A percentile compares a stretch with the other conserved stretches of the same genome.
Evolutionary conservation across 2,113 vertebrate species (phyloP).

Genomic region (Sterna hirundo): DNA sequence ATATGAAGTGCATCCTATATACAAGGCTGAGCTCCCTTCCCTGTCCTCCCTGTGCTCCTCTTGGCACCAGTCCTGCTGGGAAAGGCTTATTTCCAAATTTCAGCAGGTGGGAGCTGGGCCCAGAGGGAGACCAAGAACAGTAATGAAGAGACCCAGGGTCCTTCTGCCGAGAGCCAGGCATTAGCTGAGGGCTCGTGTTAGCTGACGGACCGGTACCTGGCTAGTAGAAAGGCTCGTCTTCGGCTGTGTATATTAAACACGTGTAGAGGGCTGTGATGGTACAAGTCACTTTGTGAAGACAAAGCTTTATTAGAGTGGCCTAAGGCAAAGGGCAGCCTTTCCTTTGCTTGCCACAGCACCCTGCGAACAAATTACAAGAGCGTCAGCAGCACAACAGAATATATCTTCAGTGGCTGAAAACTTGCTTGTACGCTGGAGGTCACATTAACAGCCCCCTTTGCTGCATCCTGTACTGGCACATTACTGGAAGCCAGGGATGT

Average conservation of each 20-base stretch:
- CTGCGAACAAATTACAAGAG: neutral
- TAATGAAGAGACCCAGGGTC: rapidly evolving
- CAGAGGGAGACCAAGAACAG: neutral
- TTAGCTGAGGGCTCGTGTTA: neutral
- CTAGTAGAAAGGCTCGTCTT: neutral
- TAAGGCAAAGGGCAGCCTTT: neutral
- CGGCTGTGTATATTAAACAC: neutral
- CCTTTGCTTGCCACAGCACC: neutral
- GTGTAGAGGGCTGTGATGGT: neutral
- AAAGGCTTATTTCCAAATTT: neutral
- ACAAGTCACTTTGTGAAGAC: neutral
- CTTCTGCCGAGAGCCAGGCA: neutral
- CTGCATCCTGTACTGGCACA: neutral
- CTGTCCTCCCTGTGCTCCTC: neutral
- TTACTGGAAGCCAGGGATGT: neutral
- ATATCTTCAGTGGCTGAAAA: neutral
- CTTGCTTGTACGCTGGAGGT: neutral
- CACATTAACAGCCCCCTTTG: neutral
- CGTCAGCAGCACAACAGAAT: neutral
- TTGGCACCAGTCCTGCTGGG: neutral
- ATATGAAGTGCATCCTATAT: neutral
- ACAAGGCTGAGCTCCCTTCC: neutral
- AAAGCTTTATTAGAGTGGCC: neutral
- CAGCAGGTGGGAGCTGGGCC: neutral
- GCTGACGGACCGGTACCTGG: neutral